Evolutionary conservation across 1,140 invertebrate genomes (phyloP).

Genomic region (Drosophila obscura): DNA sequence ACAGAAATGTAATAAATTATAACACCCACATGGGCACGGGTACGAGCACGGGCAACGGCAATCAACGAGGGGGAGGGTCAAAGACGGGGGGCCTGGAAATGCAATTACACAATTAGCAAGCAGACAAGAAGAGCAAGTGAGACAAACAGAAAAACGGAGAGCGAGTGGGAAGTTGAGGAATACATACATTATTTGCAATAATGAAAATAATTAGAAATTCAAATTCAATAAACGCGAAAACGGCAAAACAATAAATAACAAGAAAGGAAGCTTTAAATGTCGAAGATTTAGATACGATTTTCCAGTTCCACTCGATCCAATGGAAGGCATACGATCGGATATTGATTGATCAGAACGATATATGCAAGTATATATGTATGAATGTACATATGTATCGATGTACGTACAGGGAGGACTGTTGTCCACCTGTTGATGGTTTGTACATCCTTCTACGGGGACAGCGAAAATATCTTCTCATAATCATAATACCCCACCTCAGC

Average conservation of each 20-base stretch:
- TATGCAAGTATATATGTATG: too few species aligned
- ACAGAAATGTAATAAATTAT: constrained; percentile 38
- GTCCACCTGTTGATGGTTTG: too few species aligned
- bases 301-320: too few species aligned
- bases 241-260: constrained; percentile 59
- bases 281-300: constrained; percentile 7
- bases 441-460: background rate
- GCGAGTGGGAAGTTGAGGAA: constrained; percentile 1
- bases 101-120: constrained; percentile 49
- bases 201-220: constrained; percentile 69
- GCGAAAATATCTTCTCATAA: background rate
- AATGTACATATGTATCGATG: too few species aligned
- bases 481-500: background rate
- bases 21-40: constrained; percentile 36
- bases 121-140: constrained; percentile 6
- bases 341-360: background rate
- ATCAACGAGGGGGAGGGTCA: constrained; percentile 15
- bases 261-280: background rate
- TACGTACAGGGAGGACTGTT: too few species aligned
- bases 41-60: constrained; percentile 14
- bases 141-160: background rate
- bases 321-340: too few species aligned
- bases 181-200: constrained; percentile 33
- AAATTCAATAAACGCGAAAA: constrained; percentile 63
- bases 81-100: background rate